Evolutionary conservation across 2,797 vertebrate species (phyloP).

Genomic region (Anguilla marmorata): DNA sequence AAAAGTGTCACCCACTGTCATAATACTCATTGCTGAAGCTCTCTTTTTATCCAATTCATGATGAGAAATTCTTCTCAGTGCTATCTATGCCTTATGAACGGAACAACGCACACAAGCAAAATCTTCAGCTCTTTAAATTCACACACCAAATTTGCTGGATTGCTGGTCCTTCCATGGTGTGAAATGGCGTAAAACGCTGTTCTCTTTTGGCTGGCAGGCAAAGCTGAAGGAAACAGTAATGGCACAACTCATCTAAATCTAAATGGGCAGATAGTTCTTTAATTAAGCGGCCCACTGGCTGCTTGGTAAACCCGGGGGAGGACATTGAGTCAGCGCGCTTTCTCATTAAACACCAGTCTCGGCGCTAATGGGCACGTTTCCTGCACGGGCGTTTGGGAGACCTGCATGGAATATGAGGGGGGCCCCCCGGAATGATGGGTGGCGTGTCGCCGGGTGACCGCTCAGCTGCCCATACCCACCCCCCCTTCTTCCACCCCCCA

Average conservation of each 20-base stretch:
- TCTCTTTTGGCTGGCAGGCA: neutral
- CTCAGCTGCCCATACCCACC: neutral
- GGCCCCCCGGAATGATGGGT: neutral
- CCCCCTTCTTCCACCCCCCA: neutral
- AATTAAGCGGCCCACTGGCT: constrained; percentile 30
- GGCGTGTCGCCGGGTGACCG: neutral
- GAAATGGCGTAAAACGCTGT: neutral
- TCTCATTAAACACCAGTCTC: constrained; percentile 25
- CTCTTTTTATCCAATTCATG: neutral
- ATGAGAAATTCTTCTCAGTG: neutral
- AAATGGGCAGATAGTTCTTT: constrained; percentile 30
- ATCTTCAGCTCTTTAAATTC: constrained; percentile 1
- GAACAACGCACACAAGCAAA: neutral
- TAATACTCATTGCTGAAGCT: neutral
- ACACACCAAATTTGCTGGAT: neutral
- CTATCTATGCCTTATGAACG: neutral
- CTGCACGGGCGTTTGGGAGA: neutral
- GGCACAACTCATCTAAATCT: constrained; percentile 30
- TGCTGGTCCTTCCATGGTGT: neutral
- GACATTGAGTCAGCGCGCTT: constrained; percentile 3
- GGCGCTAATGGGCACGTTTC: neutral
- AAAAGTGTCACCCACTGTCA: neutral
- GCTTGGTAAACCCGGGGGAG: constrained; percentile 21
- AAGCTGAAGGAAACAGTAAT: constrained; percentile 16
- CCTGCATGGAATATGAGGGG: neutral